Percentiles rank a stretch among this genome's conserved stretches.
Evolutionary conservation across 2,888 invertebrate species (phyloP).

Genomic region (Andricus curvator): DNA sequence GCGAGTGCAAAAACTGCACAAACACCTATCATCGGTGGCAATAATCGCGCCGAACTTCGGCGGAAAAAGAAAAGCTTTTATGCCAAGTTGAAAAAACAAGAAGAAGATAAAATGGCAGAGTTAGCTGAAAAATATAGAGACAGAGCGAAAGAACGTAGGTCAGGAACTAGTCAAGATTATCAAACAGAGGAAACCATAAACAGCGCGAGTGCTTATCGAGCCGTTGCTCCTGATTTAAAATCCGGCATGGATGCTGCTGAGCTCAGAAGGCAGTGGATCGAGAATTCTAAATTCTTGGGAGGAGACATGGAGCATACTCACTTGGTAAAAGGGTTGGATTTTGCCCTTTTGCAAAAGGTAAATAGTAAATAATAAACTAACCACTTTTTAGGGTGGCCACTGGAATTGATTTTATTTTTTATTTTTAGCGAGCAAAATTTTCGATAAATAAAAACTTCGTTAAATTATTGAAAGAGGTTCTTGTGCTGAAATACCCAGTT

Average conservation of each 20-base stretch:
- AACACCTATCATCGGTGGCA: conserved; percentile 68
- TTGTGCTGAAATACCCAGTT: too few relatives aligned
- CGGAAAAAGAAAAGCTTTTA: conserved; percentile 97
- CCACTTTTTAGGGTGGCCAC: too few relatives aligned
- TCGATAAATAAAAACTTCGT: too few relatives aligned
- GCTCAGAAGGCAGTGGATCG: conserved; percentile 95
- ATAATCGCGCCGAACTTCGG: conserved; percentile 86
- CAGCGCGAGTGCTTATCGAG: conserved; percentile 92
- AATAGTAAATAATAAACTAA: not conserved
- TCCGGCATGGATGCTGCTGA: conserved; percentile 97
- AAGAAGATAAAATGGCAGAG: conserved; percentile 96
- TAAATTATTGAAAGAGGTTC: too few relatives aligned
- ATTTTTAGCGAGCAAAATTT: too few relatives aligned
- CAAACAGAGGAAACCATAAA: conserved; percentile 91
- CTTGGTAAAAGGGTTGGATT: conserved; percentile 98
- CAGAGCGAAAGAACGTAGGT: conserved; percentile 93
- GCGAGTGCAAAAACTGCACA: conserved; percentile 85
- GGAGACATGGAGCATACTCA: conserved; percentile 99
- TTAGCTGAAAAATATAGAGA: conserved; percentile 96
- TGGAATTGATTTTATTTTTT: too few relatives aligned
- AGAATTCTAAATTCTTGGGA: conserved; percentile 99
- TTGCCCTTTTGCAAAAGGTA: conserved; percentile 94
- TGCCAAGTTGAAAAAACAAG: conserved; percentile 95
- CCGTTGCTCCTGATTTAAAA: conserved; percentile 97
- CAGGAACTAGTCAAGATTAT: conserved; percentile 90